Percentiles rank a stretch among this genome's conserved stretches.
These are phyloP conservation scores for Drosophila repleta DNA, from an alignment of 1,140 invertebrate genomes.

Conservation along the genomic window DNA sequence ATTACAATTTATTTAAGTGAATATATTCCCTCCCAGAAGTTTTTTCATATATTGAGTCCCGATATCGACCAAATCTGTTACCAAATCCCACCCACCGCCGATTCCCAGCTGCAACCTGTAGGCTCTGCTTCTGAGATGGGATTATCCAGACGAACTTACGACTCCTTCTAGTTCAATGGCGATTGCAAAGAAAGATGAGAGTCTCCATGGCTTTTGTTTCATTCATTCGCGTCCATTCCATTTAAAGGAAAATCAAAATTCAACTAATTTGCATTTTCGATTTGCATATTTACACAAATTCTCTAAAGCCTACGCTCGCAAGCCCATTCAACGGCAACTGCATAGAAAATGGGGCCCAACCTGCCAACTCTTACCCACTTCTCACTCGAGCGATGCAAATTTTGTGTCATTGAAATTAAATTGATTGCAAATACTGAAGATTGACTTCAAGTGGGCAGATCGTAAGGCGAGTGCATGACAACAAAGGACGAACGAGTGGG, in stretches of 20 bases:
- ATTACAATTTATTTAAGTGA: no score
- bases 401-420: constrained; percentile 80
- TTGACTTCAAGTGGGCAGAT: constrained; percentile 70
- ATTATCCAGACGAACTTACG: background rate
- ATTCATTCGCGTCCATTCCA: constrained; percentile 55
- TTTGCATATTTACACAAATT: constrained; percentile 79
- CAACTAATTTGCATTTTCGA: constrained; percentile 82
- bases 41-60: no score
- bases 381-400: constrained; percentile 51
- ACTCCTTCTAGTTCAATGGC: constrained; percentile 51
- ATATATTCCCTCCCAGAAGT: no score
- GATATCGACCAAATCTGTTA: no score
- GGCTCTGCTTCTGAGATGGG: no score
- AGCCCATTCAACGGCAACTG: constrained; percentile 15
- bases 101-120: no score
- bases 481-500: constrained; percentile 23
- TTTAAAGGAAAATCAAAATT: constrained; percentile 75
- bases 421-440: constrained; percentile 82
- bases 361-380: constrained; percentile 5
- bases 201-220: constrained; percentile 45
- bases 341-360: constrained; percentile 16
- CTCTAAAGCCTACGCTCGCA: constrained; percentile 37
- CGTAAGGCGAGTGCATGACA: constrained; percentile 31
- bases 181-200: constrained; percentile 35
- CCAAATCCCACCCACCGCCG: no score